These are phyloP conservation scores for Microcebus murinus DNA, from an alignment of 2,113 vertebrate species.

Conservation along the genomic window DNA sequence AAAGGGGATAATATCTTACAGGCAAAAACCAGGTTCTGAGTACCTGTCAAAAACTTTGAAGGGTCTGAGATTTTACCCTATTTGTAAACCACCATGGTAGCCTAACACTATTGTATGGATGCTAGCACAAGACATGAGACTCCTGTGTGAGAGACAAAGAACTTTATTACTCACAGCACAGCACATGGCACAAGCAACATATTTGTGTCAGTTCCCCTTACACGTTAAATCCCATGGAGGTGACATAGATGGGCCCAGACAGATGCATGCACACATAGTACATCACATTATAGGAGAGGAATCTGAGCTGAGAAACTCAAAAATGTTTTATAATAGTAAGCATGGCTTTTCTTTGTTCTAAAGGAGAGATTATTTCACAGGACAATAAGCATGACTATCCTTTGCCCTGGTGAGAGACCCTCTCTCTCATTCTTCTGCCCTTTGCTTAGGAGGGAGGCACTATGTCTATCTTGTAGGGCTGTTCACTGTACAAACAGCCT, in stretches of 20 bases:
- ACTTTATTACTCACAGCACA: slow-evolving; percentile 3
- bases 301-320: background rate
- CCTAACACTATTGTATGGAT: background rate
- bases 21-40: background rate
- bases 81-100: background rate
- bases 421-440: background rate
- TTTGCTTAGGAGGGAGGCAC: background rate
- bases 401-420: background rate
- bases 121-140: background rate
- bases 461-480: background rate
- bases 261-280: background rate
- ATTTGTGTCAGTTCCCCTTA: background rate
- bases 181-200: background rate
- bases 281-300: background rate
- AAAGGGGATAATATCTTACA: slow-evolving; percentile 20
- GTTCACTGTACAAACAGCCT: background rate
- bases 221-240: background rate
- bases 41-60: background rate
- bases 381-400: background rate
- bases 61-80: slow-evolving; percentile 7
- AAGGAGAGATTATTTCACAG: slow-evolving; percentile 10
- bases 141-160: background rate
- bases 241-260: background rate
- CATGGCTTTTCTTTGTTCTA: background rate
- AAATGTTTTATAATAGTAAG: background rate